Conservation (phyloP, 2,797 vertebrate genomes). For the Ctenopoma multispine region DNA sequence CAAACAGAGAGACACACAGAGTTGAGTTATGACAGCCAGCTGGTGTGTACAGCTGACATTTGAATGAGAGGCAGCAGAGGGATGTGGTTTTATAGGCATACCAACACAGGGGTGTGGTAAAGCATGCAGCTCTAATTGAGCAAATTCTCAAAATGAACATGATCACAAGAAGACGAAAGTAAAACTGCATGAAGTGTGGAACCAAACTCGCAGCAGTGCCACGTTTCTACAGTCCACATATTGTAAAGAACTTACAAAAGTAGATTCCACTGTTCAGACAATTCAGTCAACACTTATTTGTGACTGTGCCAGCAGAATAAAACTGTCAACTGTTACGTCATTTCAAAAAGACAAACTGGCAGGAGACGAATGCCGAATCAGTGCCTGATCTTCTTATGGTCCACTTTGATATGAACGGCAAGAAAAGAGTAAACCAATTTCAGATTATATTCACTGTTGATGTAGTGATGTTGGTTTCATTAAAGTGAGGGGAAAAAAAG, state of each 20-base stretch:
- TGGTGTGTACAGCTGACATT: slow-evolving; percentile 52
- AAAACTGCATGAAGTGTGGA: not conserved
- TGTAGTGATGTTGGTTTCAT: too few relatives aligned
- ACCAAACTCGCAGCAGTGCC: not conserved
- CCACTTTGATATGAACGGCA: not conserved
- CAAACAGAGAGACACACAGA: slow-evolving; percentile 25
- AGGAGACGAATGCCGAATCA: not conserved
- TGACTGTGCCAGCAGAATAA: slow-evolving; percentile 1
- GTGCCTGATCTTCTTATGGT: slow-evolving; percentile 4
- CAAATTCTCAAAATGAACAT: slow-evolving; percentile 23
- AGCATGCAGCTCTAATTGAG: slow-evolving; percentile 9
- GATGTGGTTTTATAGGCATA: slow-evolving; percentile 37
- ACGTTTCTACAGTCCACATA: not conserved
- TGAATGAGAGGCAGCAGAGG: slow-evolving; percentile 36
- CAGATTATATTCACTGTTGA: not conserved
- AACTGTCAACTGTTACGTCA: slow-evolving; percentile 9
- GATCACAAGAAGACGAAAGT: slow-evolving; percentile 2
- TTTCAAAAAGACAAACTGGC: slow-evolving; percentile 20
- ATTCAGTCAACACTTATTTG: slow-evolving; percentile 1
- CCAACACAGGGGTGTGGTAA: slow-evolving; percentile 16
- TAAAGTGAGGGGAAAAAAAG: too few relatives aligned
- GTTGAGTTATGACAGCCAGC: slow-evolving; percentile 49
- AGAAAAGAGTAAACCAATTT: not conserved
- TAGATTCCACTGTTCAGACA: not conserved
- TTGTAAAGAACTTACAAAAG: not conserved